Conservation (phyloP, 2,797 vertebrate species). For the Pseudochromis fuscus region DNA sequence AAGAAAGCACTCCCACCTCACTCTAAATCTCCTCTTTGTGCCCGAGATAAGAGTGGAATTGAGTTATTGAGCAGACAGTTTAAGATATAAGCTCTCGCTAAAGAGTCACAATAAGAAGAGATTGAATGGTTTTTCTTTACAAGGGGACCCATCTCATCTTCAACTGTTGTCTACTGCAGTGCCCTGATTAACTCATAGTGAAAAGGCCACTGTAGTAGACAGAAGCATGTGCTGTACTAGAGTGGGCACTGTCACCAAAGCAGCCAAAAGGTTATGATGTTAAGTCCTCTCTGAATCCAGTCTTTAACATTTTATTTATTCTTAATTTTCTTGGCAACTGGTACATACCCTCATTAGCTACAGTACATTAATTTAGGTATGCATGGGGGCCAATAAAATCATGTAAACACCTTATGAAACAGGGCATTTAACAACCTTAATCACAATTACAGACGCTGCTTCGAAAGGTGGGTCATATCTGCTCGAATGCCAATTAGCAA, state of each 20-base stretch:
- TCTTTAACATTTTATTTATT: not conserved
- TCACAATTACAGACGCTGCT: conserved; percentile 19
- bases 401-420: conserved; percentile 20
- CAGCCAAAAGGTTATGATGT: not conserved
- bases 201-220: conserved; percentile 14
- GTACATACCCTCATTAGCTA: not conserved
- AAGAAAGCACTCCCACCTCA: conserved; percentile 60
- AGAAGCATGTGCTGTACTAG: not conserved
- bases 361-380: conserved; percentile 3
- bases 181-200: conserved; percentile 48
- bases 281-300: not conserved
- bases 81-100: conserved; percentile 81
- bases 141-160: conserved; percentile 25
- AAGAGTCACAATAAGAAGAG: conserved; percentile 62
- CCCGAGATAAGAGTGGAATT: conserved; percentile 80
- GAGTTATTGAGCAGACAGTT: conserved; percentile 82
- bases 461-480: conserved; percentile 35
- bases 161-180: conserved; percentile 38
- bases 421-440: conserved; percentile 14
- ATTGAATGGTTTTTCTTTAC: conserved; percentile 66
- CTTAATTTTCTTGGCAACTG: not conserved
- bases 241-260: not conserved
- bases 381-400: conserved; percentile 19
- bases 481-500: conserved; percentile 36
- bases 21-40: conserved; percentile 79